These are phyloP conservation scores for Abrostola tripartita DNA, from an alignment of 2,888 invertebrate species.

Conservation along the genomic window DNA sequence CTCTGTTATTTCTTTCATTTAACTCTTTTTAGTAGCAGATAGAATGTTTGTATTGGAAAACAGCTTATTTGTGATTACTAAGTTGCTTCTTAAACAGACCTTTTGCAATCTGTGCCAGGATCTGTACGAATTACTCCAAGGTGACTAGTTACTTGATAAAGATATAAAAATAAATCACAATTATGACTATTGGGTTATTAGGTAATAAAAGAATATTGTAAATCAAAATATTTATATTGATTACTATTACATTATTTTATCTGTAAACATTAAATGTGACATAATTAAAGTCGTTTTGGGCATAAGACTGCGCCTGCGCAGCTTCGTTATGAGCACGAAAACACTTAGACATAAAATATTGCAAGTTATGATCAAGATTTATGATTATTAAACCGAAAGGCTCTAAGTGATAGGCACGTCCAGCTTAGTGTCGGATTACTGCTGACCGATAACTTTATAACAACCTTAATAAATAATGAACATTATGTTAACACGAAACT, in stretches of 20 bases:
- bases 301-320: slow-evolving; percentile 36
- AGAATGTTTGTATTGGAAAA: slow-evolving; percentile 20
- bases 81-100: too few species aligned
- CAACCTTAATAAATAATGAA: slow-evolving; percentile 24
- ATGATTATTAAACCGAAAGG: slow-evolving; percentile 37
- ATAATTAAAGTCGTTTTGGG: slow-evolving; percentile 22
- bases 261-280: slow-evolving; percentile 8
- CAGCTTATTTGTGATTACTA: background rate
- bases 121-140: too few species aligned
- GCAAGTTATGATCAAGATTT: slow-evolving; percentile 41
- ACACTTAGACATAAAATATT: slow-evolving; percentile 39
- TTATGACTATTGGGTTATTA: too few species aligned
- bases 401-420: slow-evolving; percentile 22
- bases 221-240: background rate
- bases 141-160: too few species aligned
- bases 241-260: slow-evolving; percentile 3
- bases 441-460: slow-evolving; percentile 37
- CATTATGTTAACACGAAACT: background rate
- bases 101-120: background rate
- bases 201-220: too few species aligned
- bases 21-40: slow-evolving; percentile 18
- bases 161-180: too few species aligned
- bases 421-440: slow-evolving; percentile 32
- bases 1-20: slow-evolving; percentile 38
- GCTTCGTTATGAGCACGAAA: slow-evolving; percentile 31